phyloP scores from a whole-genome alignment of 1,140 invertebrate genomes.

The Trissolcus basalis region DNA sequence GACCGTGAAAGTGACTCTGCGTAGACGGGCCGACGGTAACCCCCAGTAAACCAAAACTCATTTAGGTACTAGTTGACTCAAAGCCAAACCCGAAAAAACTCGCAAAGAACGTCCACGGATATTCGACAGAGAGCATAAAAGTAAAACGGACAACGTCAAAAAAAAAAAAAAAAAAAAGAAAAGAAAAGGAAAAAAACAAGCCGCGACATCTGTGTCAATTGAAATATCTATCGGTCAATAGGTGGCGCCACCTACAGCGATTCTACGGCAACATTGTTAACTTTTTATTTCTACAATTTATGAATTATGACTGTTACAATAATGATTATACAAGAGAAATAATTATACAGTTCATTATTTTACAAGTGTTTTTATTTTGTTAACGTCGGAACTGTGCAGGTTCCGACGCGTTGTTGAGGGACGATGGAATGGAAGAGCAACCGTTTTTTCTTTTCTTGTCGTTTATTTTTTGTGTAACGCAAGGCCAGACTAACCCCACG shows the following conservation, averaged over 20 bases:
- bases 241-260: constrained; percentile 15
- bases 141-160: background rate
- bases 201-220: constrained; percentile 2
- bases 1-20: constrained; percentile 76
- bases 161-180: too few relatives aligned
- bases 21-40: constrained; percentile 75
- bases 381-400: too few relatives aligned
- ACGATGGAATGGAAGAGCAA: constrained; percentile 51
- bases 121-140: constrained; percentile 15
- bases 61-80: constrained; percentile 69
- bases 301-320: background rate
- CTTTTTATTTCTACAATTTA: constrained; percentile 10
- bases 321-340: constrained; percentile 1
- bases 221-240: too few relatives aligned
- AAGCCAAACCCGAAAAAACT: constrained; percentile 55
- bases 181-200: too few relatives aligned
- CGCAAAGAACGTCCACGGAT: constrained; percentile 19
- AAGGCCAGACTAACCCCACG: constrained; percentile 69
- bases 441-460: constrained; percentile 40
- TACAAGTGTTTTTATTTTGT: too few relatives aligned
- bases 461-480: constrained; percentile 62
- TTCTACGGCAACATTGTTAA: constrained; percentile 26
- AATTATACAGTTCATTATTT: too few relatives aligned
- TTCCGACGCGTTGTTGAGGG: constrained; percentile 52
- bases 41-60: constrained; percentile 71